A percentile compares a stretch with the other conserved stretches of the same genome.
phyloP scores from a whole-genome alignment of 35 echinoderm and acorn worm species.

The Heliocidaris tuberculata region DNA sequence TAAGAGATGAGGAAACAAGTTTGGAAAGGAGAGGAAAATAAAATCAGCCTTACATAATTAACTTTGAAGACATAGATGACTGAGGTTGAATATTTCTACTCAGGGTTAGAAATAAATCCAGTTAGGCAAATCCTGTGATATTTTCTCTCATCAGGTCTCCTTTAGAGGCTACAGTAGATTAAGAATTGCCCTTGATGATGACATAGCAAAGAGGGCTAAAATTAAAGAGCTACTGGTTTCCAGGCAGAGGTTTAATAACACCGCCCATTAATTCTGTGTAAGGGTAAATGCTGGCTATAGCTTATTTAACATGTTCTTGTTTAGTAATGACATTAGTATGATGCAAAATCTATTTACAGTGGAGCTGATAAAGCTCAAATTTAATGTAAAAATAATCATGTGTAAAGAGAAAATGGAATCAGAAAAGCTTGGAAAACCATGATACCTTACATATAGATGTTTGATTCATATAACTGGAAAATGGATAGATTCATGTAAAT shows the following conservation, averaged over 20 bases:
- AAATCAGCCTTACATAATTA: background rate
- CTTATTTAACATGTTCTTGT: too few species aligned
- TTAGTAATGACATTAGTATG: too few species aligned
- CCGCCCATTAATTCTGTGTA: too few species aligned
- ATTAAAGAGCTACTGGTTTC: background rate
- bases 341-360: too few species aligned
- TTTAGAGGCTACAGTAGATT: background rate
- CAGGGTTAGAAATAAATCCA: background rate
- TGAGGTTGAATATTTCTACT: background rate
- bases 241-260: background rate
- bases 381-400: too few species aligned
- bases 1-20: background rate
- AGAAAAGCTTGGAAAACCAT: too few species aligned
- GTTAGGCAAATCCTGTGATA: background rate
- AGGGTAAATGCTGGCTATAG: too few species aligned
- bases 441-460: too few species aligned
- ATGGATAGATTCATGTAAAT: too few species aligned
- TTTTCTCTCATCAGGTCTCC: background rate
- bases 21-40: background rate
- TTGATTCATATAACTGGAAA: too few species aligned
- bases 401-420: too few species aligned
- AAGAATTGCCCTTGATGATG: background rate
- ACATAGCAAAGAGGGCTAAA: background rate
- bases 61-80: background rate
- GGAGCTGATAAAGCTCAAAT: too few species aligned